Percentiles rank a stretch among this genome's conserved stretches.
Evolutionary conservation across 2,888 invertebrate species (phyloP).

Genomic region (Papilio protenor): DNA sequence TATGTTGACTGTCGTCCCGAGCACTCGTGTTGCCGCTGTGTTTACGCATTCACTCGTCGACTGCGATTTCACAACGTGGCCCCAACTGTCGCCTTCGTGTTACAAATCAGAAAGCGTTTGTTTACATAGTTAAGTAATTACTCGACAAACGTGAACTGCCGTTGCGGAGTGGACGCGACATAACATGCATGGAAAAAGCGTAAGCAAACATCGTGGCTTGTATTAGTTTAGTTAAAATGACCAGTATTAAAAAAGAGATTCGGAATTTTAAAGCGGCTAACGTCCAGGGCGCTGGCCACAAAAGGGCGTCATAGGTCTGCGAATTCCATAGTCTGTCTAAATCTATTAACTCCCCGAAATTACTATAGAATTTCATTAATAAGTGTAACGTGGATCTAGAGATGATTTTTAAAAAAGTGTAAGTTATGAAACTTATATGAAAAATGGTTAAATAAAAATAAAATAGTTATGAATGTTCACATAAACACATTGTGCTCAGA

Average conservation of each 20-base stretch:
- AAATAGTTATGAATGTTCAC: neutral
- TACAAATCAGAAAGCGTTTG: conserved; percentile 49
- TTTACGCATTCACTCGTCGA: conserved; percentile 44
- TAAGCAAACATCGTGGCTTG: neutral
- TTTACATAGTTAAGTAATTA: conserved; percentile 43
- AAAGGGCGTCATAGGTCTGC: no score
- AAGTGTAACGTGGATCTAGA: no score
- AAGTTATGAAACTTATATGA: no score
- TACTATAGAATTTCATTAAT: no score
- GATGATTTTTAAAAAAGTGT: neutral
- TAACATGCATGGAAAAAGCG: neutral
- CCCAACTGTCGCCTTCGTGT: conserved; percentile 49
- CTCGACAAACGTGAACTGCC: conserved; percentile 35
- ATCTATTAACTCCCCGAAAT: no score
- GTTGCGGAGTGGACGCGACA: conserved; percentile 28
- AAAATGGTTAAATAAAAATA: neutral
- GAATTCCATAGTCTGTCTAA: no score
- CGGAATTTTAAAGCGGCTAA: neutral
- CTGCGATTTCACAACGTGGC: conserved; percentile 48
- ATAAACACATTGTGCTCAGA: conserved; percentile 9
- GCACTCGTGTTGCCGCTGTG: conserved; percentile 62
- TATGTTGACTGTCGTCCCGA: conserved; percentile 68
- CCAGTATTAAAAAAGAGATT: neutral
- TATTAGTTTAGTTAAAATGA: neutral
- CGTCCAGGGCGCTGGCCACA: no score